Percentiles rank a stretch among this genome's conserved stretches.
These are phyloP conservation scores for Anoplius nigerrimus DNA, from an alignment of 2,888 invertebrate species.

Conservation along the genomic window DNA sequence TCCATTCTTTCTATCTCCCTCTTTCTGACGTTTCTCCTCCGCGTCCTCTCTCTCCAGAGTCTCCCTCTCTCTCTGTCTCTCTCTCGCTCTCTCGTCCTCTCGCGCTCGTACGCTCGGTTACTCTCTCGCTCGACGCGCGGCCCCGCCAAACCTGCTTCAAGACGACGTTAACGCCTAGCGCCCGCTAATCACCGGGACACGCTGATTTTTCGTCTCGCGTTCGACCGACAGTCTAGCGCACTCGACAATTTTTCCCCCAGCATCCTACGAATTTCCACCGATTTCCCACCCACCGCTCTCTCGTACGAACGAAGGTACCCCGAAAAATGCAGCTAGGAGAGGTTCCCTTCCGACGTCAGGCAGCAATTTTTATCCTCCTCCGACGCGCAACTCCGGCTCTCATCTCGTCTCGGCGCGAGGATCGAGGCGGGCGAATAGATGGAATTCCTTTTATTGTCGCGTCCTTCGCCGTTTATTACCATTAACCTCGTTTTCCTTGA, in stretches of 20 bases:
- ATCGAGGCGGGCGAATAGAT: neutral
- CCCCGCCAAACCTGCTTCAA: slow-evolving; percentile 57
- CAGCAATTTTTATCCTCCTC: neutral
- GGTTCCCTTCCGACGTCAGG: neutral
- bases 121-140: slow-evolving; percentile 27
- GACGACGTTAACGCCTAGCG: slow-evolving; percentile 59
- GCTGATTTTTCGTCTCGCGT: slow-evolving; percentile 43
- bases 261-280: neutral
- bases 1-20: slow-evolving; percentile 17
- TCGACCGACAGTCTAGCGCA: slow-evolving; percentile 6
- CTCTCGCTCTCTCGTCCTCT: slow-evolving; percentile 7
- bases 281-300: too few relatives aligned
- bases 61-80: neutral
- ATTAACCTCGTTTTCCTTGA: neutral
- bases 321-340: neutral
- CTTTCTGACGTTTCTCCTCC: slow-evolving; percentile 8
- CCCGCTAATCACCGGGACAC: slow-evolving; percentile 58
- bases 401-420: neutral
- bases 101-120: slow-evolving; percentile 29
- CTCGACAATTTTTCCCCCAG: neutral
- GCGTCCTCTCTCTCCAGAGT: slow-evolving; percentile 12
- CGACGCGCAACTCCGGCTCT: too few relatives aligned
- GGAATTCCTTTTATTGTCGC: neutral
- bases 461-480: neutral
- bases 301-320: too few relatives aligned